Conservation (phyloP, 2,797 vertebrate genomes). For the Siniperca undulata region DNA sequence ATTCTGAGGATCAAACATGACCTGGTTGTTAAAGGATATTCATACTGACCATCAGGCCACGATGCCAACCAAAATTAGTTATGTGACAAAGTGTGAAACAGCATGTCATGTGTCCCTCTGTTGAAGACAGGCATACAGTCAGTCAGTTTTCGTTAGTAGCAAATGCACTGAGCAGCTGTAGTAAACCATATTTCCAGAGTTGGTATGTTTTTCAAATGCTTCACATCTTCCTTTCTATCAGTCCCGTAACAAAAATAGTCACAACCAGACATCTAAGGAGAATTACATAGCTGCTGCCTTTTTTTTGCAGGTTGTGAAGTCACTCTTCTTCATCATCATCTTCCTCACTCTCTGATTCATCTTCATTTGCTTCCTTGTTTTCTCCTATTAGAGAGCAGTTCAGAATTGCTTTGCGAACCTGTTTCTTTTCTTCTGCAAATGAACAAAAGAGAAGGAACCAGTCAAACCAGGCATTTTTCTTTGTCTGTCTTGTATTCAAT, state of each 20-base stretch:
- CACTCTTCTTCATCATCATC: conserved; percentile 68
- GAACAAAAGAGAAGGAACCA: conserved; percentile 4
- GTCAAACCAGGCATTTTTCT: neutral
- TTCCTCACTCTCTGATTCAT: conserved; percentile 68
- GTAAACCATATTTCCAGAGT: conserved; percentile 4
- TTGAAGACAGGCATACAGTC: neutral
- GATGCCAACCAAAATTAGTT: neutral
- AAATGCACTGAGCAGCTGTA: conserved; percentile 18
- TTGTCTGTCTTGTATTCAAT: neutral
- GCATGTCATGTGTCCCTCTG: neutral
- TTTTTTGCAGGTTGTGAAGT: conserved; percentile 14
- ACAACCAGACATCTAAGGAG: neutral
- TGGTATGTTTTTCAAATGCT: conserved; percentile 5
- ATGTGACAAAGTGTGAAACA: conserved; percentile 2
- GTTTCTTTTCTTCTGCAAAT: conserved; percentile 86
- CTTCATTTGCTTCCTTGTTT: conserved; percentile 61
- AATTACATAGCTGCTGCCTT: neutral
- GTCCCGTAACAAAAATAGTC: neutral
- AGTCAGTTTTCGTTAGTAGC: neutral
- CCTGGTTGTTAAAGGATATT: neutral
- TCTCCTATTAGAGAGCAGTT: conserved; percentile 80
- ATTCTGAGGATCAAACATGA: neutral
- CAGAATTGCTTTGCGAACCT: conserved; percentile 86
- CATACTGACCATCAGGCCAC: neutral
- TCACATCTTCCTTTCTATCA: neutral